Conservation (phyloP, 1,140 invertebrate genomes). For the Drosophila parvula region DNA sequence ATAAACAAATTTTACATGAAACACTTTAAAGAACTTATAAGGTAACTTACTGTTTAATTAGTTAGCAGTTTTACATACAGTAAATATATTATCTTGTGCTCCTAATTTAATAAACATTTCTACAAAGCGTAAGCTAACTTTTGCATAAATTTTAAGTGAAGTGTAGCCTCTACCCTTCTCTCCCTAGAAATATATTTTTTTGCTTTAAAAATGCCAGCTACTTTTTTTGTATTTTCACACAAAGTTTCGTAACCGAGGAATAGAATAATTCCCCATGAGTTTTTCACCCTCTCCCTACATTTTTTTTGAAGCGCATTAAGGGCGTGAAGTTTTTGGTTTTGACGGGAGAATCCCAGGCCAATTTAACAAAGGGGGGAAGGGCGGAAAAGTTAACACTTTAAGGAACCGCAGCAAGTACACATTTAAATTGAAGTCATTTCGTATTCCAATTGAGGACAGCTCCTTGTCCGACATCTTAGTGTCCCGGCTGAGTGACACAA, state of each 20-base stretch:
- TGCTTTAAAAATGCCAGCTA: background rate
- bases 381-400: conserved; percentile 29
- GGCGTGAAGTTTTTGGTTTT: conserved; percentile 40
- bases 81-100: too few species aligned
- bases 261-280: conserved; percentile 31
- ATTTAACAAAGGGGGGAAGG: background rate
- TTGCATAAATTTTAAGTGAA: background rate
- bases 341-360: conserved; percentile 7
- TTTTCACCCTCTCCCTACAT: conserved; percentile 1
- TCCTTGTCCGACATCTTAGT: conserved; percentile 41
- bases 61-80: too few species aligned
- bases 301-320: conserved; percentile 55
- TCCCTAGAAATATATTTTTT: background rate
- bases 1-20: background rate
- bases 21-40: too few species aligned
- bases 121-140: background rate
- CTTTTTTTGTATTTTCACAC: conserved; percentile 41
- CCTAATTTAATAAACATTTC: background rate
- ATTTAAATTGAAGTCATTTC: conserved; percentile 63
- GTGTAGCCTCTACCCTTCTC: background rate
- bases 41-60: too few species aligned
- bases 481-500: conserved; percentile 63
- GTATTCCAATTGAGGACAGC: conserved; percentile 44
- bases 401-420: conserved; percentile 7
- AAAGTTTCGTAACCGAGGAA: conserved; percentile 46